Evolutionary conservation across 2,888 invertebrate genomes (phyloP), one percentile per base, ranked within the genome.

Genomic region (Plemyria rubiginata): DNA sequence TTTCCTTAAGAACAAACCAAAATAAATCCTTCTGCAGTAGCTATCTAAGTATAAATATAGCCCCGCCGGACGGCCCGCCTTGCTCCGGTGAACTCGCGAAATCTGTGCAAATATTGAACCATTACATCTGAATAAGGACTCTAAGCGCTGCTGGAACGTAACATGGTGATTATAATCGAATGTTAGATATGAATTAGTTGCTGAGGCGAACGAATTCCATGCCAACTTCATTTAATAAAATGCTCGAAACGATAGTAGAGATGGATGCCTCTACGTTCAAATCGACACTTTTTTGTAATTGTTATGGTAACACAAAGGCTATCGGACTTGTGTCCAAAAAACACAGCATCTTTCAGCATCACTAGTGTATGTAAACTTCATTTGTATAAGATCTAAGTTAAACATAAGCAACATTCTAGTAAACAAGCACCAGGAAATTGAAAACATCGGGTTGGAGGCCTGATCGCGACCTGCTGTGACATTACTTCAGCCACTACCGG

Each of bases 31-130:
- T 81, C 75, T 81, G 79, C 75, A 81, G 80, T 68, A 75, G 22
- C 67, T 74, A 68, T 76, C 84, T 84, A n/a, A n/a, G n/a, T n/a
- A 82, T 81, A 82, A 85, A 87, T 87, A 87, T 87, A 88, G 74
- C 74, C 65, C 70, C 71, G 71, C 71, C 74, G 77, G 77, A 76
- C 73, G 49, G 43, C 45, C 36, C 50, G 75, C 66, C 70, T 75
- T 73, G 71, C 71, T 71, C 64, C 66, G 67, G 68, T 70, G 65
- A 67, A 70, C 70, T 72, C 76, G 80, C 71, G 75, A 79, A 82
- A 80, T 81, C 76, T 80, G 82, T 83, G 81, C 78, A 73, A 76
- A 81, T 77, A 67, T 76, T 75, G 70, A 71, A 79, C 70, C 78
- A 78, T 79, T 79, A 75, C 73, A 75, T 71, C 76, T 78, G 70